These are phyloP conservation scores for Ariopsis seemanni DNA, from an alignment of 2,113 vertebrate species.

Conservation along the genomic window DNA sequence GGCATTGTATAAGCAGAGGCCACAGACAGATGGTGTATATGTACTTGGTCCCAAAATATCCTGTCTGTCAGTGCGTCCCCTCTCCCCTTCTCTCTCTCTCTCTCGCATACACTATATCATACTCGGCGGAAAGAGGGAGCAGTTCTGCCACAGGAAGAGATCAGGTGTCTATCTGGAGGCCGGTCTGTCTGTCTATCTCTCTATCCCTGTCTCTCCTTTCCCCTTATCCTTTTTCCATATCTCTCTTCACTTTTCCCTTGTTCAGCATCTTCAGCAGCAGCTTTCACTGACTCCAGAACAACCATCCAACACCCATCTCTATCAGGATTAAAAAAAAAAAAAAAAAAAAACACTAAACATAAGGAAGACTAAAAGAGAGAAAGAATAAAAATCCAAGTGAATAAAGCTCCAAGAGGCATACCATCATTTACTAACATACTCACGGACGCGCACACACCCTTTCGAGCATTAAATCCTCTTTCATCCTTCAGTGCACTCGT, in stretches of 20 bases:
- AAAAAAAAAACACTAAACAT: not conserved
- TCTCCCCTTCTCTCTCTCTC: not conserved
- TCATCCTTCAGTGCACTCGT: constrained; percentile 65
- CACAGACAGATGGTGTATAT: not conserved
- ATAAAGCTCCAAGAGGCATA: not conserved
- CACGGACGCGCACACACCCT: not conserved
- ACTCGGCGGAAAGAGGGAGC: constrained; percentile 3
- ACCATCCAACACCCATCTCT: not conserved
- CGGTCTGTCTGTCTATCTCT: constrained; percentile 6
- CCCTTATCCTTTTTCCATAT: constrained; percentile 1
- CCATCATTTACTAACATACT: not conserved
- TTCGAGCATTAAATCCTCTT: constrained; percentile 63
- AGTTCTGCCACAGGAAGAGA: constrained; percentile 36
- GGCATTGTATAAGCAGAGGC: not conserved
- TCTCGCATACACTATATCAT: not conserved
- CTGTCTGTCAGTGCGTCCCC: not conserved
- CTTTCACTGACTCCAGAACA: not conserved
- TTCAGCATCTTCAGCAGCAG: constrained; percentile 9
- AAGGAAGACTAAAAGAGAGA: not conserved
- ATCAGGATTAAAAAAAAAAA: not conserved
- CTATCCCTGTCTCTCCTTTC: constrained; percentile 22
- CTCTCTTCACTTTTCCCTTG: constrained; percentile 11
- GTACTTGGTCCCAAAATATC: constrained; percentile 16
- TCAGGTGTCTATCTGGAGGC: constrained; percentile 39
- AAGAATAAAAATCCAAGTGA: not conserved